Evolutionary conservation across 2,888 invertebrate genomes (phyloP), one percentile per base, ranked within the genome.

Genomic region (Drosophila borborema): DNA sequence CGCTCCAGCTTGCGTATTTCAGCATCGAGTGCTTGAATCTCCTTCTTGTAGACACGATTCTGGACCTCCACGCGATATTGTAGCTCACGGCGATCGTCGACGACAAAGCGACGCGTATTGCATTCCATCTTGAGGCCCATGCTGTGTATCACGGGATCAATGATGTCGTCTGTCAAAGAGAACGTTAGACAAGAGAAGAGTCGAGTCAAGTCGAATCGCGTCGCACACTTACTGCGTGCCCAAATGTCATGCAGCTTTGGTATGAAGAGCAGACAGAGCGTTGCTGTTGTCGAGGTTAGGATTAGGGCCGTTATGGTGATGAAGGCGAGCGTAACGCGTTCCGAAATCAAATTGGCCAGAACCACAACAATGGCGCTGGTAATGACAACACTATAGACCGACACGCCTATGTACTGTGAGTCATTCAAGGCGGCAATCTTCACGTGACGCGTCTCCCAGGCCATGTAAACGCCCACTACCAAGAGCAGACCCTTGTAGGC

Each of bases 361-460:
- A 97, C 96, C 7, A 98, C 97, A 12, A 98, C 97, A 80, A 97
- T 96, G 10, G 96, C 96, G 81, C 97, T 97, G 54, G 97, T 97
- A 76, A 98, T 97, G 58, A 98, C 97, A 0, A 98, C 98, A 59
- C 96, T 97, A 91, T 98, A 98, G 0, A 98, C 98, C 83, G 97
- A 98, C 92, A 98, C 96, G 14, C 97, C 98, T 81, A 98, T 98
- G 93, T 98, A 98, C 91, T 98, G 97, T 7, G 98, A 98, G 93
- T 98, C 98, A 93, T 98, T 98, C 34, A 98, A 94, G 0, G 97
- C 97, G 16, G 97, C 96, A 84, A 98, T 97, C 94, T 98, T 98
- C 31, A 98, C 97, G 92, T 97, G 96, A 60, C 97, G 95, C 12
- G 98, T 98, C 94, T 98, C 98, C 98, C 98, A 98, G 0, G 98